These are phyloP conservation scores for Meandrusa payeni DNA, from an alignment of 2,888 invertebrate genomes.

Conservation along the genomic window DNA sequence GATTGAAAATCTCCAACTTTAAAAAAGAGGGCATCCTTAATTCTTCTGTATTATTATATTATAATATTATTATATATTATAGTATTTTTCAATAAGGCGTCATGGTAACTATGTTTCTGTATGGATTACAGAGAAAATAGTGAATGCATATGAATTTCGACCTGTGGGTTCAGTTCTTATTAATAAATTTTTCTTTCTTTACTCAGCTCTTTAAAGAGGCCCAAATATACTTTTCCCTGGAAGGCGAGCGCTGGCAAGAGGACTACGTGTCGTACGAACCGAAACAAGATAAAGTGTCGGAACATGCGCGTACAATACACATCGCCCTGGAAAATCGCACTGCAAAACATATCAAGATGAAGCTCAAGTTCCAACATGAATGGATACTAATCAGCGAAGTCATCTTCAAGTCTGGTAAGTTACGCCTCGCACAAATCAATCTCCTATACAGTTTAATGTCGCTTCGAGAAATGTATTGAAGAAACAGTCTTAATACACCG, in stretches of 20 bases:
- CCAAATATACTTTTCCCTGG: slow-evolving; percentile 89
- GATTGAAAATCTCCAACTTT: no score
- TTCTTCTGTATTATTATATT: no score
- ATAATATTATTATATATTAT: no score
- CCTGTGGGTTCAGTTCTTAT: no score
- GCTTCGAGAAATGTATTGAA: slow-evolving; percentile 10
- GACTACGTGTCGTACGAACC: slow-evolving; percentile 83
- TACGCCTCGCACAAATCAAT: slow-evolving; percentile 5
- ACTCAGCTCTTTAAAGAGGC: slow-evolving; percentile 87
- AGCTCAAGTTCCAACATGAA: slow-evolving; percentile 88
- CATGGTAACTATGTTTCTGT: no score
- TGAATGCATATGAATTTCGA: no score
- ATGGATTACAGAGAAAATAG: no score
- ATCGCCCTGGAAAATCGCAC: slow-evolving; percentile 87
- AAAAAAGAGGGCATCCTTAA: no score
- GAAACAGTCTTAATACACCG: background rate
- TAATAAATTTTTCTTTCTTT: background rate
- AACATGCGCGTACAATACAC: slow-evolving; percentile 83
- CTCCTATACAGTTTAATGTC: background rate
- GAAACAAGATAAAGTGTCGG: slow-evolving; percentile 77
- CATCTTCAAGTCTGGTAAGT: slow-evolving; percentile 89
- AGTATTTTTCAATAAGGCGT: no score
- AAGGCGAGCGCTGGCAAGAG: slow-evolving; percentile 87
- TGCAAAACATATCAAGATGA: slow-evolving; percentile 87
- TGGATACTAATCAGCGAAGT: slow-evolving; percentile 96